These are phyloP conservation scores for Thymallus thymallus DNA, from an alignment of 2,113 vertebrate species.

Conservation along the genomic window DNA sequence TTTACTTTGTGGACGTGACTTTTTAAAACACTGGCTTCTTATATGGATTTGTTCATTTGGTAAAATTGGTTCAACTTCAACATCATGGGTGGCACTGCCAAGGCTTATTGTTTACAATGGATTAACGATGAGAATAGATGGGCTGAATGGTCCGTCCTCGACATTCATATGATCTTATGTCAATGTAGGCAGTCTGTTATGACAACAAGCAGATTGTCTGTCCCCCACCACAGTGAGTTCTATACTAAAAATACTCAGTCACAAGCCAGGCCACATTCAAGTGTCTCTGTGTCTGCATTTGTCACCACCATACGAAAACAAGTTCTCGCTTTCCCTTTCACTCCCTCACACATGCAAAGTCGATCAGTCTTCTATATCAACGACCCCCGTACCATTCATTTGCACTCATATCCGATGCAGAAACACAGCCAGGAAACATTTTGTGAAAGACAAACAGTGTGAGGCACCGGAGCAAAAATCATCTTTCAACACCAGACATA, in stretches of 20 bases:
- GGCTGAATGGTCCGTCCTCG: slow-evolving; percentile 13
- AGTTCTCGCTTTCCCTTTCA: too few relatives aligned
- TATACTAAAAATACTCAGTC: slow-evolving; percentile 33
- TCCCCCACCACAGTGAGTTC: not conserved
- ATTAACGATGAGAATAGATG: slow-evolving; percentile 12
- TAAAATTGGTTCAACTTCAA: not conserved
- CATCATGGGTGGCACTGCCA: not conserved
- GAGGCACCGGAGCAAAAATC: too few relatives aligned
- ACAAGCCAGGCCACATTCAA: slow-evolving; percentile 1
- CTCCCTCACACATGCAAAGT: not conserved
- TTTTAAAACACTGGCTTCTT: not conserved
- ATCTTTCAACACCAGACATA: too few relatives aligned
- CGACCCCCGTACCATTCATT: not conserved
- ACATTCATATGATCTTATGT: slow-evolving; percentile 19
- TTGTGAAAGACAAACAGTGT: not conserved
- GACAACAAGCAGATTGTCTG: slow-evolving; percentile 56
- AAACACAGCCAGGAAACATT: not conserved
- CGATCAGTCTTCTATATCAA: not conserved
- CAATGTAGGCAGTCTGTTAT: slow-evolving; percentile 55
- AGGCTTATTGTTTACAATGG: not conserved
- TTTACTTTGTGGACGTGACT: not conserved
- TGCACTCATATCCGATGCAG: not conserved
- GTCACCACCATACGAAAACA: not conserved
- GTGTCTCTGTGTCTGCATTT: not conserved
- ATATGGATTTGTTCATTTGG: not conserved